A percentile compares a stretch with the other conserved stretches of the same genome.
These are phyloP conservation scores for Tympanoctomys barrerae DNA, from an alignment of 2,797 vertebrate species.

Conservation along the genomic window DNA sequence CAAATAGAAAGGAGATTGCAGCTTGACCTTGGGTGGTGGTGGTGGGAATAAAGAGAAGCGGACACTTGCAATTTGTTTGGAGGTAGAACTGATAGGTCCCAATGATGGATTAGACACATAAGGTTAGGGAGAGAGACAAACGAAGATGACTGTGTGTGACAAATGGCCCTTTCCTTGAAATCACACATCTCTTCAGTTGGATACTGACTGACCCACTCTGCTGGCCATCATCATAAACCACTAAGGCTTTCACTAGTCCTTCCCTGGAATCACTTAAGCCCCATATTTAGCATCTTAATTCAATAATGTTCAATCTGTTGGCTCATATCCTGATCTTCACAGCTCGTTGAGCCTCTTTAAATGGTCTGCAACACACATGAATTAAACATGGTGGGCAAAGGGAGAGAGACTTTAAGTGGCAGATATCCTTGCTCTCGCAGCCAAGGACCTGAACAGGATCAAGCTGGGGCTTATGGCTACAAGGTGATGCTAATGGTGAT, in stretches of 20 bases:
- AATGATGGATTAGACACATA: slow-evolving; percentile 54
- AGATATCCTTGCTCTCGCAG: slow-evolving; percentile 5
- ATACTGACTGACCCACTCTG: slow-evolving; percentile 51
- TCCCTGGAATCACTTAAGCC: slow-evolving; percentile 56
- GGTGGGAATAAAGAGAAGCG: slow-evolving; percentile 54
- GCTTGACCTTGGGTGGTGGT: slow-evolving; percentile 62
- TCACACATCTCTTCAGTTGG: slow-evolving; percentile 73
- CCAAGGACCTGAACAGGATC: slow-evolving; percentile 31
- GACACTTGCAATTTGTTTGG: slow-evolving; percentile 66
- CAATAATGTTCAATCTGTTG: slow-evolving; percentile 72
- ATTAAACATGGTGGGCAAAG: slow-evolving; percentile 77
- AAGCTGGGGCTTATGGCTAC: not conserved
- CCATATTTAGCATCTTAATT: slow-evolving; percentile 80
- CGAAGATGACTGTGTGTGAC: slow-evolving; percentile 69
- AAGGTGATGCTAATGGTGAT: not conserved
- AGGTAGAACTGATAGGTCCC: slow-evolving; percentile 46
- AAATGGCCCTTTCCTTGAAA: slow-evolving; percentile 78
- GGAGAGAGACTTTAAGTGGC: slow-evolving; percentile 13
- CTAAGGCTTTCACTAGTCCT: slow-evolving; percentile 47
- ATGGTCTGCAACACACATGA: slow-evolving; percentile 74
- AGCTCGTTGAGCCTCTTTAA: slow-evolving; percentile 74
- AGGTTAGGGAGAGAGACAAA: slow-evolving; percentile 64
- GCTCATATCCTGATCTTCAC: slow-evolving; percentile 79
- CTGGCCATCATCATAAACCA: slow-evolving; percentile 60
- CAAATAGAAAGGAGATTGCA: slow-evolving; percentile 1